phyloP scores from a whole-genome alignment of 2,888 invertebrate genomes.

The Drosophila kambysellisi region DNA sequence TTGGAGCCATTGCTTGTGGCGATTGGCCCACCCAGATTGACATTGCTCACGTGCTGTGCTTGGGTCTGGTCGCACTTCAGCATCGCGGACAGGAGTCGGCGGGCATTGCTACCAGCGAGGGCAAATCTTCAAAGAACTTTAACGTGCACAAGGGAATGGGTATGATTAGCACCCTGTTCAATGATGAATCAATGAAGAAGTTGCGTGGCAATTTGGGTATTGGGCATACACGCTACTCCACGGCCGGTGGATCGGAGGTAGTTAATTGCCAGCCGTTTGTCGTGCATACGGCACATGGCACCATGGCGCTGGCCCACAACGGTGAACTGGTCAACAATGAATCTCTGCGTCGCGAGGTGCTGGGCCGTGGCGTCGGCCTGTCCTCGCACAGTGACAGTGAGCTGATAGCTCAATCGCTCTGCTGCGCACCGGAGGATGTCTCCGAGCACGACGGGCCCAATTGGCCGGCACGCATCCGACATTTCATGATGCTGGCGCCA shows the following conservation, averaged over 20 bases:
- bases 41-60: slow-evolving; percentile 95
- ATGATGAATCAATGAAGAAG: slow-evolving; percentile 94
- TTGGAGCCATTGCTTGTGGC: slow-evolving; percentile 96
- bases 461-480: slow-evolving; percentile 96
- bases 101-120: slow-evolving; percentile 97
- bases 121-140: slow-evolving; percentile 91
- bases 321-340: slow-evolving; percentile 98
- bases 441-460: slow-evolving; percentile 93
- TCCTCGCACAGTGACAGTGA: slow-evolving; percentile 99
- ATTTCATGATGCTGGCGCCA: slow-evolving; percentile 96
- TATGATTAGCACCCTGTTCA: slow-evolving; percentile 96
- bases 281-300: slow-evolving; percentile 98
- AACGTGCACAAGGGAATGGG: slow-evolving; percentile 97
- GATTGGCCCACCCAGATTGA: slow-evolving; percentile 97
- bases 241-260: slow-evolving; percentile 96
- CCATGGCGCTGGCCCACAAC: slow-evolving; percentile 98
- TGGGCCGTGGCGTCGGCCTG: slow-evolving; percentile 96
- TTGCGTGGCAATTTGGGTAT: slow-evolving; percentile 96
- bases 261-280: slow-evolving; percentile 99
- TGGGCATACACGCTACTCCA: slow-evolving; percentile 99
- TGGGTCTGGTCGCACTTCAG: slow-evolving; percentile 96
- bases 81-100: slow-evolving; percentile 99
- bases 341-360: slow-evolving; percentile 93
- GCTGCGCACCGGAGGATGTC: slow-evolving; percentile 93
- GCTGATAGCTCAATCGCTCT: slow-evolving; percentile 97